Base-by-base conservation (phyloP, 2,888 invertebrate genomes). In the Cartodere bifasciata region DNA sequence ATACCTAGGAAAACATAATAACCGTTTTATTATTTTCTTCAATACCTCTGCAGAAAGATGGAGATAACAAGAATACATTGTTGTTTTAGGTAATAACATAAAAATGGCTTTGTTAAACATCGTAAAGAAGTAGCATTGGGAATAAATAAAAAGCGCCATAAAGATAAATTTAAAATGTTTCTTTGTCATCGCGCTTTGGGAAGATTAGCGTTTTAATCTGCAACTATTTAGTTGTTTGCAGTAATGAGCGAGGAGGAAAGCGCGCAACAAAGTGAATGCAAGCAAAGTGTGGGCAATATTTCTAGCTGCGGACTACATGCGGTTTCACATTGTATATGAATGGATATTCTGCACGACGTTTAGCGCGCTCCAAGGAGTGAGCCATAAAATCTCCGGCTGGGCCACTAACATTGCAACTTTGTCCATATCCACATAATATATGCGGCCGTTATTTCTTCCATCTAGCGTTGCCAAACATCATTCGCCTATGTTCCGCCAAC, bases 281-380 rank as follows among this genome's bases (percentile, higher is more conserved):
- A n/a, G 44, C 38, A 43, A 42, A 48, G 43, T 39, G 41, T 22
- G 12, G 43, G 35, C 32, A 34, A 45, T 49, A 50, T 47, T 49
- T 50, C 47, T 44, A 38, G 44, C 38, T 47, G 49, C 44, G 48
- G 46, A 45, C 50, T 43, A 43, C 40, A 39, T 51, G 55, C 50
- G 56, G 54, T 52, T 44, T 41, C 42, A 48, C 44, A 45, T 47
- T 48, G 50, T 53, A 45, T 52, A 55, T 53, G 52, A 55, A 56
- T 52, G 55, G 54, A 52, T 55, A 56, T 56, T 53, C 50, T 44
- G 44, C 43, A 46, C 49, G 54, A 56, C 55, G 49, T 56, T 55
- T 56, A 55, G 51, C 52, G 20, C 46, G 48, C 48, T 52, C 47
- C 45, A 47, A 42, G 45, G 46, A 50, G 47, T 51, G 50, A 49